Percentiles rank a stretch among this genome's conserved stretches.
These are phyloP conservation scores for Chlorospingus semifuscus DNA, from an alignment of 2,797 vertebrate species.

Conservation along the genomic window DNA sequence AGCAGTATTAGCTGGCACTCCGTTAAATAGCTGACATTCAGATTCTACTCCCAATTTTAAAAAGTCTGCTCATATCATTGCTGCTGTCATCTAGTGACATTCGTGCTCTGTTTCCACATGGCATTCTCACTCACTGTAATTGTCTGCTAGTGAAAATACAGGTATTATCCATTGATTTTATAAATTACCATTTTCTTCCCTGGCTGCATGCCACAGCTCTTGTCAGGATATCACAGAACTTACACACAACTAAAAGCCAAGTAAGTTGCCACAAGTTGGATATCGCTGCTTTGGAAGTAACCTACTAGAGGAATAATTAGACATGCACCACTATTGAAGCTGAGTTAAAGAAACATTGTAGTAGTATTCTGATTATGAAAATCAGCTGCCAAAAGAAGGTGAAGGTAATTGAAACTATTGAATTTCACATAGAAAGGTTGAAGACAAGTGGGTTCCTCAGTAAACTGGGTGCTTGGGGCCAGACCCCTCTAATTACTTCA, in stretches of 20 bases:
- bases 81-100: constrained; percentile 38
- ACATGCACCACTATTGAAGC: background rate
- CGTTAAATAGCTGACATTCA: constrained; percentile 32
- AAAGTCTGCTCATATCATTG: background rate
- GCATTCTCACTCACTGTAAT: constrained; percentile 20
- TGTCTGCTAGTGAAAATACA: constrained; percentile 41
- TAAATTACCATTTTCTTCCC: constrained; percentile 25
- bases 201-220: background rate
- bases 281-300: background rate
- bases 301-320: background rate
- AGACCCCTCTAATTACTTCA: background rate
- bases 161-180: constrained; percentile 15
- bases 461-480: background rate
- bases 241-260: background rate
- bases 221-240: background rate
- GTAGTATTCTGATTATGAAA: background rate
- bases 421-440: background rate
- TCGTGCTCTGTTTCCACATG: background rate
- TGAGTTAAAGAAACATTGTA: background rate
- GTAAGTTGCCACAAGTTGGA: background rate
- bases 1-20: constrained; percentile 1
- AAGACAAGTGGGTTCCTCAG: background rate
- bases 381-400: background rate
- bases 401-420: background rate
- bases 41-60: constrained; percentile 23